Conservation (phyloP, 2,113 vertebrate genomes). For the Regulus satrapa region DNA sequence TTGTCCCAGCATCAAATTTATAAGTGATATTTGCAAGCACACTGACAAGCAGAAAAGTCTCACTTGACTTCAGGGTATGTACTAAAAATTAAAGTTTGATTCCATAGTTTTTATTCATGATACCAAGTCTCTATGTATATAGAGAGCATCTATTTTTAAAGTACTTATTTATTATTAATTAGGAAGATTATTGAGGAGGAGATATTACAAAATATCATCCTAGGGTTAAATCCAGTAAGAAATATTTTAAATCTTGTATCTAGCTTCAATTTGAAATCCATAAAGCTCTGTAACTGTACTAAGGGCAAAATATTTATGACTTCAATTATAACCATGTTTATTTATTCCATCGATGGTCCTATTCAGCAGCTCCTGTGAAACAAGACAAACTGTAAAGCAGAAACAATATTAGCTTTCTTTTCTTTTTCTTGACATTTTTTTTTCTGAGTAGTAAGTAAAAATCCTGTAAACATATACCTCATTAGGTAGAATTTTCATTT, state of each 20-base stretch:
- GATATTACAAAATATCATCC: neutral
- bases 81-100: neutral
- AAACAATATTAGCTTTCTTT: neutral
- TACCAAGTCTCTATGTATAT: neutral
- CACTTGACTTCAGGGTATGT: neutral
- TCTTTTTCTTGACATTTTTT: neutral
- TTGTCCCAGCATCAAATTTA: neutral
- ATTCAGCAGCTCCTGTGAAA: neutral
- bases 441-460: neutral
- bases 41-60: neutral
- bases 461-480: neutral
- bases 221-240: neutral
- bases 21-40: neutral
- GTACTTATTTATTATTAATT: neutral
- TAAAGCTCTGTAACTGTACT: neutral
- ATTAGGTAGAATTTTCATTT: neutral
- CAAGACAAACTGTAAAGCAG: neutral
- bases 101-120: neutral
- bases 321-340: neutral
- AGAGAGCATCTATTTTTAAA: neutral
- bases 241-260: neutral
- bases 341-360: neutral
- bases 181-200: neutral
- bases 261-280: neutral
- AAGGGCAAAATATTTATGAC: neutral